These are phyloP conservation scores for Peromyscus leucopus DNA, from an alignment of 2,113 vertebrate species.

Conservation along the genomic window DNA sequence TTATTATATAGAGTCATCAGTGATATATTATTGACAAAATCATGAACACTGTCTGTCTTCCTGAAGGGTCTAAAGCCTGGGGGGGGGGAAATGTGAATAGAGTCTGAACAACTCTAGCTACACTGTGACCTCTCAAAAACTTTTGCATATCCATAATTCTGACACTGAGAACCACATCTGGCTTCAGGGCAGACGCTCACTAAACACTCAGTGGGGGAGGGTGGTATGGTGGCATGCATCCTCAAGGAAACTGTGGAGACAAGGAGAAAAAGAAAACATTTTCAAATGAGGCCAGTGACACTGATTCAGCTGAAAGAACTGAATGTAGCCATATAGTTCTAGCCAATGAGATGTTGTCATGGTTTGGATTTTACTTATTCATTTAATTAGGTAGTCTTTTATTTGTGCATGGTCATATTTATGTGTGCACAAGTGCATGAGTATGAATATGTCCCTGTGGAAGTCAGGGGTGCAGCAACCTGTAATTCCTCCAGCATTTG, in stretches of 20 bases:
- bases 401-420: background rate
- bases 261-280: background rate
- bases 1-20: background rate
- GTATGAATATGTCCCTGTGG: background rate
- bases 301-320: background rate
- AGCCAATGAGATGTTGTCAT: background rate
- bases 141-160: background rate
- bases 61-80: background rate
- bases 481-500: background rate
- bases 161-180: background rate
- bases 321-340: background rate
- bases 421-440: background rate
- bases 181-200: background rate
- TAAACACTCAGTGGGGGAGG: background rate
- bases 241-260: background rate
- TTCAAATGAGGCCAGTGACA: background rate
- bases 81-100: background rate
- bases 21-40: background rate
- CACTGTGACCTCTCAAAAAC: background rate
- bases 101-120: slow-evolving; percentile 13
- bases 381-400: background rate
- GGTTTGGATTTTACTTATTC: background rate
- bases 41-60: slow-evolving; percentile 11
- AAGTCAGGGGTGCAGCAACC: background rate
- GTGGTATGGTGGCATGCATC: background rate